Evolutionary conservation across 2,113 vertebrate species (phyloP), one percentile per base, ranked within the genome.

Genomic region (Acanthisitta chloris): DNA sequence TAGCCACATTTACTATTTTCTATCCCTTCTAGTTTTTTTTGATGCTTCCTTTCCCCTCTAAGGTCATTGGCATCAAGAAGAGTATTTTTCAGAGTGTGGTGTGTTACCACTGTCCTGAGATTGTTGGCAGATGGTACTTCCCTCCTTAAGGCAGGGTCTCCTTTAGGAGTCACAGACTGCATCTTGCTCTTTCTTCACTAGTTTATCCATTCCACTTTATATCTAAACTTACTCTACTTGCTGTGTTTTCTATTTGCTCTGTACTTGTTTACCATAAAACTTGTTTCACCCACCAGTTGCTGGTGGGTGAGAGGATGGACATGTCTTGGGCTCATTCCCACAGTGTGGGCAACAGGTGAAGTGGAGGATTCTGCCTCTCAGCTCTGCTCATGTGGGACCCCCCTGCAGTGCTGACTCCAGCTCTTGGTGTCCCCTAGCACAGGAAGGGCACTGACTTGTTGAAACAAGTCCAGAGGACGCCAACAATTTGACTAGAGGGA

Each of bases 11-110:
- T 45, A 58, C 9, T 31, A 17, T n/a, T 58, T n/a, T 14, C 9
- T 31, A 6, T 5, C 1, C 9, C 8, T 48, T 42, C 5, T 8
- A 23, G 3, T 12, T 57, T 3, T 57, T 3, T 46, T 54, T 72
- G 36, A 29, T 15, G 4, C 2, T 21, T 46, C 0, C 0, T 42
- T 79, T n/a, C 3, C 7, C 2, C 11, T n/a, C 6, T n/a, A 33
- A 64, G 16, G 6, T 57, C 31, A 26, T 5, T 34, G 12, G 6
- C 28, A n/a, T 45, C 3, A 58, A 48, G 4, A 1, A 3, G 17
- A 45, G 8, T 9, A 54, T 6, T n/a, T 4, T 49, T 20, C 21
- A 8, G 6, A 23, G 5, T 12, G 9, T 31, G 6, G 4, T 52
- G 7, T 9, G 4, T 8, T 61, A 23, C 26, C 36, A 9, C 12